These are phyloP conservation scores for Isotomurus palustris DNA, from an alignment of 2,888 invertebrate species.

Conservation along the genomic window DNA sequence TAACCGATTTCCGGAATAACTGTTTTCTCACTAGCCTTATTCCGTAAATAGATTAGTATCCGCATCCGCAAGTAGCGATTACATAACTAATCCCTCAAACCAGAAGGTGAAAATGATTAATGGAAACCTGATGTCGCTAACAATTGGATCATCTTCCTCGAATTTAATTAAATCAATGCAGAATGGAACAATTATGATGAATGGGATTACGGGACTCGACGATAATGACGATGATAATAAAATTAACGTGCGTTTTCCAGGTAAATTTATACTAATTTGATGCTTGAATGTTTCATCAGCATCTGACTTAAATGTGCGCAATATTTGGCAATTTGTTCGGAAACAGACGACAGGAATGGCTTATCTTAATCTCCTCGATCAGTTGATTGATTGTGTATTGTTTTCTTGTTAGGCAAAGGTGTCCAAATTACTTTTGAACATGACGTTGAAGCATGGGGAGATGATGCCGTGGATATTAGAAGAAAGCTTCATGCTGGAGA, in stretches of 20 bases:
- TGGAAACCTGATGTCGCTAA: conserved; percentile 32
- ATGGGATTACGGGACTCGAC: background rate
- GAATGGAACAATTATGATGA: no score
- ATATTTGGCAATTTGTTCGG: background rate
- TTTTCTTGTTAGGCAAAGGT: conserved; percentile 27
- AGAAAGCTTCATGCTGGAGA: conserved; percentile 40
- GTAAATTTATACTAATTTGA: no score
- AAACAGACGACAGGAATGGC: no score
- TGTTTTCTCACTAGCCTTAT: no score
- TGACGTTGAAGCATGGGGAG: conserved; percentile 40
- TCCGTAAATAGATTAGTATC: background rate
- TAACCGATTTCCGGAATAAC: background rate
- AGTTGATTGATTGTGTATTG: background rate
- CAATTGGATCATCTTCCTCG: conserved; percentile 9
- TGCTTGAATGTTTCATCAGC: no score
- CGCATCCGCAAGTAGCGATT: background rate
- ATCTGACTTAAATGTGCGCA: background rate
- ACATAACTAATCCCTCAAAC: background rate
- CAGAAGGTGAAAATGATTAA: conserved; percentile 24
- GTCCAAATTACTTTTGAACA: conserved; percentile 38
- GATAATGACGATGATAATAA: background rate
- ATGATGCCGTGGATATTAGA: conserved; percentile 14
- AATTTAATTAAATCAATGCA: no score
- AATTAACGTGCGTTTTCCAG: conserved; percentile 6
- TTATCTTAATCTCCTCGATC: background rate